Evolutionary conservation across 2,797 vertebrate species (phyloP).

Genomic region (Onychomys arenicola): DNA sequence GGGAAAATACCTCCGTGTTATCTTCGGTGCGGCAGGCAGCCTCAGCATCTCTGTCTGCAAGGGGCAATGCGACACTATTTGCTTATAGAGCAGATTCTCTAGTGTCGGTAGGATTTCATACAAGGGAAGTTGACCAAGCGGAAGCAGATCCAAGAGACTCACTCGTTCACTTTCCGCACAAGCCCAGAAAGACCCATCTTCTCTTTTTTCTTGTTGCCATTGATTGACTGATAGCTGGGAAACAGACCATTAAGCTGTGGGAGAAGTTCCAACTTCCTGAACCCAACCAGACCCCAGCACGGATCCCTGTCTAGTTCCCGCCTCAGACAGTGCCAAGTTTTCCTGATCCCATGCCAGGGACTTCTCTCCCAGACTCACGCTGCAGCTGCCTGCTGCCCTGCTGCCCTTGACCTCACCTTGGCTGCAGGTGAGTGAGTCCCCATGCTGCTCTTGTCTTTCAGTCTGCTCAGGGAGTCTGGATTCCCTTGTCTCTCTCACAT

Average conservation of each 20-base stretch:
- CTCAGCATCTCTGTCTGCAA: not conserved
- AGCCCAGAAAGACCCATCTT: not conserved
- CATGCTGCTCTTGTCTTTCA: not conserved
- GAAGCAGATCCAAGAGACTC: not conserved
- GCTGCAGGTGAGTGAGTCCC: not conserved
- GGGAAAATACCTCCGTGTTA: not conserved
- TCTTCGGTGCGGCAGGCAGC: too few species aligned
- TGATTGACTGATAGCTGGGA: not conserved
- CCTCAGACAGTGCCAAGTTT: not conserved
- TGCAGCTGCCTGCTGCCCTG: not conserved
- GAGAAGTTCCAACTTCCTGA: conserved; percentile 46
- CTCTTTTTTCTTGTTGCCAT: not conserved
- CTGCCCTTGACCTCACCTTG: conserved; percentile 28
- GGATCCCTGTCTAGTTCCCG: not conserved
- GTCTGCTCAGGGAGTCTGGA: not conserved
- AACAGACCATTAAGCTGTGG: not conserved
- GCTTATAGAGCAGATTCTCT: not conserved
- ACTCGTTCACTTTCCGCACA: not conserved
- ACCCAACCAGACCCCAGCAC: not conserved
- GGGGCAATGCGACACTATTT: not conserved
- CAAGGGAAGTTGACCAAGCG: not conserved
- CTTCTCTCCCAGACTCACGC: not conserved
- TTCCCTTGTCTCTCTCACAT: not conserved
- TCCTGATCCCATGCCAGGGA: conserved; percentile 17
- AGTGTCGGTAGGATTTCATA: not conserved